These are phyloP conservation scores for Himalopsyche kuldschensis DNA, from an alignment of 2,888 invertebrate genomes.

Conservation along the genomic window DNA sequence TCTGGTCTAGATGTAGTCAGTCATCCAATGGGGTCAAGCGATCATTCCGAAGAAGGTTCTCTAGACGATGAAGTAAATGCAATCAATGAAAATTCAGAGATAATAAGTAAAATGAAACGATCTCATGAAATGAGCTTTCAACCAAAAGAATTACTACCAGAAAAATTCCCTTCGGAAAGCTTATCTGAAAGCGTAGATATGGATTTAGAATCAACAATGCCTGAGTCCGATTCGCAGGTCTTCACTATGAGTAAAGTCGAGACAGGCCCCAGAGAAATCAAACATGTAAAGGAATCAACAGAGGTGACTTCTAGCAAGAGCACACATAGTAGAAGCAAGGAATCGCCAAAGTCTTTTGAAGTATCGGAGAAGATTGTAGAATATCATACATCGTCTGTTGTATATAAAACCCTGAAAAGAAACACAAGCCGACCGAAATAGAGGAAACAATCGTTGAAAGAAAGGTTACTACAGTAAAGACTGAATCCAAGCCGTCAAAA, in stretches of 20 bases:
- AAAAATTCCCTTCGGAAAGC: slow-evolving; percentile 53
- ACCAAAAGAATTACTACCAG: slow-evolving; percentile 61
- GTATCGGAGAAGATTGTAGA: slow-evolving; percentile 36
- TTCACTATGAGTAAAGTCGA: slow-evolving; percentile 39
- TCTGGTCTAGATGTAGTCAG: not conserved
- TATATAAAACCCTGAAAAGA: slow-evolving; percentile 53
- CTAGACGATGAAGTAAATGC: slow-evolving; percentile 61
- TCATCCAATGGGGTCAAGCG: slow-evolving; percentile 46
- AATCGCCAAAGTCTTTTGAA: slow-evolving; percentile 36
- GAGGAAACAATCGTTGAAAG: slow-evolving; percentile 34
- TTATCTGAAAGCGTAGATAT: slow-evolving; percentile 52
- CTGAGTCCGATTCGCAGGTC: slow-evolving; percentile 38
- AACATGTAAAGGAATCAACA: slow-evolving; percentile 31
- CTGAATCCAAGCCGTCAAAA: slow-evolving; percentile 25
- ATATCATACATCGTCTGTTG: slow-evolving; percentile 53
- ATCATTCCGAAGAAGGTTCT: slow-evolving; percentile 60
- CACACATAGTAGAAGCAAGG: slow-evolving; percentile 10
- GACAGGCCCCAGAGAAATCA: slow-evolving; percentile 34
- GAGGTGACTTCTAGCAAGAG: slow-evolving; percentile 24
- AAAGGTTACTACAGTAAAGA: slow-evolving; percentile 29
- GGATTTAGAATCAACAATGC: slow-evolving; percentile 31
- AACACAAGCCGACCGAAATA: slow-evolving; percentile 37
- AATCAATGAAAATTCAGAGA: slow-evolving; percentile 53
- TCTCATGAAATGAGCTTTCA: slow-evolving; percentile 90
- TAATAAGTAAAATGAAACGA: slow-evolving; percentile 78